Evolutionary conservation across 2,888 invertebrate species (phyloP).

Genomic region (Gibbula magus): DNA sequence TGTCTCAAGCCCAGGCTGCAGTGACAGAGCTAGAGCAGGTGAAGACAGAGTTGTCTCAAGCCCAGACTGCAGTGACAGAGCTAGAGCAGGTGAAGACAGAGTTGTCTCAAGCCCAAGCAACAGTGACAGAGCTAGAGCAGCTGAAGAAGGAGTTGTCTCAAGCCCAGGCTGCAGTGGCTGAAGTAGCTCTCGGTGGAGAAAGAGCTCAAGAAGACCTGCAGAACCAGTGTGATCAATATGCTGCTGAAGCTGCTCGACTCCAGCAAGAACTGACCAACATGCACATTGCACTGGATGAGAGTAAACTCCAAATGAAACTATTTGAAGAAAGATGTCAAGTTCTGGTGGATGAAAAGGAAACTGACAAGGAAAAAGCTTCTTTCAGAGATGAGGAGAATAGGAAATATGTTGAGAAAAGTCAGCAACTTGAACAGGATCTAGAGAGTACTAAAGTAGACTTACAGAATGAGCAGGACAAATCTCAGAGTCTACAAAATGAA

Average conservation of each 20-base stretch:
- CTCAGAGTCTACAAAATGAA: not conserved
- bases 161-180: not conserved
- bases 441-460: not conserved
- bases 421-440: not conserved
- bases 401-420: too few relatives aligned
- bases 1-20: not conserved
- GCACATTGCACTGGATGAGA: too few relatives aligned
- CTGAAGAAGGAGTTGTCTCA: not conserved
- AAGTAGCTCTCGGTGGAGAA: slow-evolving; percentile 18
- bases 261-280: not conserved
- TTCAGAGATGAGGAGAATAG: too few relatives aligned
- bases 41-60: not conserved
- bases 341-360: too few relatives aligned
- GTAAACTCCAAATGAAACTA: too few relatives aligned
- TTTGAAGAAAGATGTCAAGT: too few relatives aligned
- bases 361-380: too few relatives aligned
- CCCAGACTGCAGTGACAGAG: not conserved
- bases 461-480: not conserved
- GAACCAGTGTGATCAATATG: slow-evolving; percentile 6
- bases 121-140: not conserved
- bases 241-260: not conserved
- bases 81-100: not conserved
- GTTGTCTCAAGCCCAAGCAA: not conserved
- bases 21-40: not conserved
- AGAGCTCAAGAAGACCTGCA: not conserved